Base-by-base conservation (phyloP, 2,113 vertebrate species). In the Nanger granti region DNA sequence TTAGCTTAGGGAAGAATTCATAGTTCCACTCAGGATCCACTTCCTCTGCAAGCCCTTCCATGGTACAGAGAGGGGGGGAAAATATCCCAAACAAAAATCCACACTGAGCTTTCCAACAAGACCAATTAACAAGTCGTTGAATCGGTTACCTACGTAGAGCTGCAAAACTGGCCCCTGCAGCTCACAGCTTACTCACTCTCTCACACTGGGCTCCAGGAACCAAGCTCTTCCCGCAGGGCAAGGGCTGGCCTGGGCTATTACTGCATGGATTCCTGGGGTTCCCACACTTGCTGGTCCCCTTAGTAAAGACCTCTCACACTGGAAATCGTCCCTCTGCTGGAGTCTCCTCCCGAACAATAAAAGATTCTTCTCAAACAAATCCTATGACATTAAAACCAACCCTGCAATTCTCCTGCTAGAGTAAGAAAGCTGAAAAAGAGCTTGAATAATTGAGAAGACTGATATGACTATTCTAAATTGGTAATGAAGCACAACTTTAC, bases 41-140 rank as follows among this genome's bases (percentile, higher is more conserved):
- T 87, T 98, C 89, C 95, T 92, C 94, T 87, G 84, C 96, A 93
- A 97, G 97, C 62, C 95, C 96, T 96, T 89, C 83, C 97, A 97
- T 86, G 98, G 76, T 89, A 91, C 94, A 87, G 93, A 73, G 5
- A 55, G 4, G 41, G 6, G 4, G 10, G 3, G 17, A 22, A 8
- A 7, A 10, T 37, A 47, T 9, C 22, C 47, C 17, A 10, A 11
- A 9, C 60, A 92, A 73, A 73, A 87, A 5, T 82, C 64, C 92
- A 94, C 34, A 62, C 37, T 87, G 92, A 60, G 95, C 97, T 96
- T 98, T 96, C 98, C 87, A 94, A 95, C 93, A 98, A 92, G 95
- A 97, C 92, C 97, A 98, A 97, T 98, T 98, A 98, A 97, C 97
- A 95, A 97, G 97, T 97, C 97, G 98, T 94, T 96, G 98, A 97